Evolutionary conservation across 2,888 invertebrate species (phyloP), one percentile per base, ranked within the genome.

Genomic region (Drosophila kambysellisi): DNA sequence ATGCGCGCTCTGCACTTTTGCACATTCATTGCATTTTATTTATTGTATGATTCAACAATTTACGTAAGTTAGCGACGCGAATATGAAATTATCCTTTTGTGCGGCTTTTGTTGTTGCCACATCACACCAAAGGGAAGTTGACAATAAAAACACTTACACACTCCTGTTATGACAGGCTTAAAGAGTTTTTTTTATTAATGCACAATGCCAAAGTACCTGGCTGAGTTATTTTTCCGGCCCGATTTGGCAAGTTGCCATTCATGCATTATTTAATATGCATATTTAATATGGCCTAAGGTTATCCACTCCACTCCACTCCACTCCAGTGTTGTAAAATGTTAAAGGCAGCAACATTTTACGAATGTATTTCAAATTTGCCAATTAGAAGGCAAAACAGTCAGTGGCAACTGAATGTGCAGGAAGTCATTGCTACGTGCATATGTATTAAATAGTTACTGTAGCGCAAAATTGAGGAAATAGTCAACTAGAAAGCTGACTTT

Each of bases 21-120:
- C 82, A 80, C 85, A 85, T 83, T 85, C 83, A 74, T 82, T 79
- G 79, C 79, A 73, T 81, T 76, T 84, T 77, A 84, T 84, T 84
- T 87, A 84, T 84, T 70, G 79, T 79, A 87, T 84, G 77, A 84
- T 87, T 84, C 78, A 82, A 82, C 77, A 82, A 82, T 84, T 84
- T 82, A 88, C 79, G 70, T 76, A 76, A 81, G 88, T 82, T 87
- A 71, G 77, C 85, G 74, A 82, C 72, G 85, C 79, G 84, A 84
- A 84, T 82, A 76, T 79, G 74, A 84, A 84, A 84, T 87, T 80
- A 78, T 82, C 85, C 77, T 73, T 76, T 84, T 77, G 70, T 74
- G 56, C 39, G 58, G 41, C 48, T 29, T 29, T 39, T 39, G n/a
- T 29, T 56, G 29, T 56, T 56, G 56, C 29, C 12, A 30, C 30